Evolutionary conservation across 2,888 invertebrate genomes (phyloP), one percentile per base, ranked within the genome.

Genomic region (Prosapia bicincta): DNA sequence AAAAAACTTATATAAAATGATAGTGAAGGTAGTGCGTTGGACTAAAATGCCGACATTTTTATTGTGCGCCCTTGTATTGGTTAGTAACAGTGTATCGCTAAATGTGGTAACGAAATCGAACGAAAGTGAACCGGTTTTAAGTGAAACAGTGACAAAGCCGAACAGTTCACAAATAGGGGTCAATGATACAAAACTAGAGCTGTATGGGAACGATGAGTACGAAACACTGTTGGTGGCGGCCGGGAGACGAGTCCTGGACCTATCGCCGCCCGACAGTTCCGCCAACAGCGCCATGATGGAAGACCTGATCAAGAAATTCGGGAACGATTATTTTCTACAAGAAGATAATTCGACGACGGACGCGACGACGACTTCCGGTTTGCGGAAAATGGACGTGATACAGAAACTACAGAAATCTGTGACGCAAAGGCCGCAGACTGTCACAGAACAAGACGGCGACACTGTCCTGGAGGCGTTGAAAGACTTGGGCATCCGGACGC

Each of bases 251-350:
- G 38, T 69, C 1, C 54, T 73, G 1, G 73, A 73, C 43, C 26
- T 73, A n/a, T 66, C 67, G 15, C 69, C 73, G 1, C 54, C 73
- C 26, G 38, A 32, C 24, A 54, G 25, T 10, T 28, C 32, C 3
- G 54, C 38, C 68, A 69, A 43, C 38, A 67, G 43, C 15, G 26
- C 26, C 20, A 23, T 1, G 10, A 69, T 43, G 9, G 38, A 67
- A 24, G 13, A 30, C 13, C 23, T 73, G 26, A 68, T 66, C 26
- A 32, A 54, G 38, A 67, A 67, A 26, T 73, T 73, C 26, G 73
- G 73, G n/a, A 73, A 24, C n/a, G 69, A 73, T 23, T 73, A 73
- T 26, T 73, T 73, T 54, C 69, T 73, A 0, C 25, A 67, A 67
- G 73, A 73, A 43, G 43, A 73, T 6, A 25, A 25, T 20, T 68